Conservation (phyloP, 2,888 invertebrate genomes). For the Seladonia tumulorum region DNA sequence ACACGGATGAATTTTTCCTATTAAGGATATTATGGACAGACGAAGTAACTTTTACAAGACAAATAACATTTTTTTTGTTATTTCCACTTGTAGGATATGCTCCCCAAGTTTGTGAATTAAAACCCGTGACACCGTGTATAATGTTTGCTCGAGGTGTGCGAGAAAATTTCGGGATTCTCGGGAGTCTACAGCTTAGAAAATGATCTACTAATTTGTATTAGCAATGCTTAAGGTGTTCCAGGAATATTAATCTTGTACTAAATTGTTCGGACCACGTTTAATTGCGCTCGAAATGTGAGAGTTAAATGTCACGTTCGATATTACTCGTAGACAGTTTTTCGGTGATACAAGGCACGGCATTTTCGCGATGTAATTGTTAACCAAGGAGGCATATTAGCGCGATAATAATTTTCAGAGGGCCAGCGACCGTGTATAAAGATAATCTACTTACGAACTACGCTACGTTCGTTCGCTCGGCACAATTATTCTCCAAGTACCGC, state of each 20-base stretch:
- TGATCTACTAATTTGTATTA: no score
- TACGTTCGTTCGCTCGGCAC: constrained; percentile 36
- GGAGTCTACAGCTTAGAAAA: no score
- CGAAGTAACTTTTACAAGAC: no score
- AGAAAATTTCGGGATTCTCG: no score
- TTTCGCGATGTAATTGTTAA: constrained; percentile 39
- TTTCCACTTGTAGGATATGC: no score
- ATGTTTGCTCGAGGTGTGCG: no score
- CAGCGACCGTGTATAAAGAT: constrained; percentile 56
- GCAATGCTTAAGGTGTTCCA: background rate
- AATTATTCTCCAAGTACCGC: constrained; percentile 55
- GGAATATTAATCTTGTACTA: background rate
- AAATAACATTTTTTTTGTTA: no score
- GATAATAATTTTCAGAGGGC: constrained; percentile 57
- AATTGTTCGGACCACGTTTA: background rate
- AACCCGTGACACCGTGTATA: no score
- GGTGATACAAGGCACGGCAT: background rate
- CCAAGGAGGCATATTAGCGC: constrained; percentile 20
- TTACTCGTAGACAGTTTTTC: background rate
- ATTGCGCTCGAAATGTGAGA: background rate
- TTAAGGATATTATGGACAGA: no score
- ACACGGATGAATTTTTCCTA: no score
- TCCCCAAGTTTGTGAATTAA: no score
- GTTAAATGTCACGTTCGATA: background rate
- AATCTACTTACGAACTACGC: constrained; percentile 65